Percentiles rank a stretch among this genome's conserved stretches.
phyloP scores from a whole-genome alignment of 2,888 invertebrate species.

The Cosmia trapezina region DNA sequence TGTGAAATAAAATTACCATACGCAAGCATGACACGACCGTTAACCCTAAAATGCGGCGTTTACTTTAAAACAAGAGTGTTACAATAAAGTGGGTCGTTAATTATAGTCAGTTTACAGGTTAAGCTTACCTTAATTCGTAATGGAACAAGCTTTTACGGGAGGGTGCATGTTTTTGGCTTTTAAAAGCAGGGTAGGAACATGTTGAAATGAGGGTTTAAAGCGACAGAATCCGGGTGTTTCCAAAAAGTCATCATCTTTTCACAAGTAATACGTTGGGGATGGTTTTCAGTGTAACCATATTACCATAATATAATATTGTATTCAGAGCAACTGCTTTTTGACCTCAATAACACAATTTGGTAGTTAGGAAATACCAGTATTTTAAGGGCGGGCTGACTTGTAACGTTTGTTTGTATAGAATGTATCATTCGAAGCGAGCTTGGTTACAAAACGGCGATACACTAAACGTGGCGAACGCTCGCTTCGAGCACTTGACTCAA shows the following conservation, averaged over 20 bases:
- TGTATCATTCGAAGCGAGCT: no score
- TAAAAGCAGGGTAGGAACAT: conserved; percentile 6
- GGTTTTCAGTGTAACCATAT: background rate
- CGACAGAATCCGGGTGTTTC: background rate
- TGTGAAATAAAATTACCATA: conserved; percentile 56
- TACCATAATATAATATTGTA: background rate
- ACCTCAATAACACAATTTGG: background rate
- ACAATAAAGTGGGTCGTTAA: conserved; percentile 65
- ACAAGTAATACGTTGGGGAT: background rate
- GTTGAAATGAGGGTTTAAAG: background rate
- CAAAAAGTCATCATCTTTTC: background rate
- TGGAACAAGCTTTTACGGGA: conserved; percentile 50
- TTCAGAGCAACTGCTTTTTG: background rate
- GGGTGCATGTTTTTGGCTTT: conserved; percentile 36
- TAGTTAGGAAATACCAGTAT: background rate
- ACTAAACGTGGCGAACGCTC: no score
- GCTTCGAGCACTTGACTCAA: no score
- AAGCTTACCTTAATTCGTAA: conserved; percentile 62
- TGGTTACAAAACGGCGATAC: no score
- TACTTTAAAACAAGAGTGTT: conserved; percentile 65
- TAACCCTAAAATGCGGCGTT: conserved; percentile 63
- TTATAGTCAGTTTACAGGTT: conserved; percentile 64
- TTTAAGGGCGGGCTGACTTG: background rate
- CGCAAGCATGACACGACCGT: conserved; percentile 43
- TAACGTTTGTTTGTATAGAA: no score